Evolutionary conservation across 2,113 vertebrate genomes (phyloP).

Genomic region (Oceanodroma tethys): DNA sequence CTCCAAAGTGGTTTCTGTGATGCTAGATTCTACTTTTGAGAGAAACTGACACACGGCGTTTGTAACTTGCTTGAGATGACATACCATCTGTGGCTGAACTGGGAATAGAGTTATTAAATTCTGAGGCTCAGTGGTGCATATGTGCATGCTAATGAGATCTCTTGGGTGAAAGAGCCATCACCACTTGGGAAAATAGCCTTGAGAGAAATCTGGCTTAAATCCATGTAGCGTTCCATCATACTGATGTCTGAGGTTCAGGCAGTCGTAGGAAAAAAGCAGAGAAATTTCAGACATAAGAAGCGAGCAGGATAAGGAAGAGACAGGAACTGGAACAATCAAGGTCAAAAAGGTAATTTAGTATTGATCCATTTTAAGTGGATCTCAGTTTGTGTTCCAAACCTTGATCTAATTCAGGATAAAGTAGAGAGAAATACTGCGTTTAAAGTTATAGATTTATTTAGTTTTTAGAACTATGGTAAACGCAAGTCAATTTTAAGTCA

Average conservation of each 20-base stretch:
- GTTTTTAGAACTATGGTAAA: neutral
- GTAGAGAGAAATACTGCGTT: neutral
- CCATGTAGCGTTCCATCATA: neutral
- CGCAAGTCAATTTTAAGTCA: neutral
- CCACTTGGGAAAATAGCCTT: constrained; percentile 48
- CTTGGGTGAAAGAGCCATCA: constrained; percentile 38
- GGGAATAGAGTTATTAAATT: constrained; percentile 64
- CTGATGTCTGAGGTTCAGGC: neutral
- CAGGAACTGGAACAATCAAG: constrained; percentile 10
- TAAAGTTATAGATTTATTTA: neutral
- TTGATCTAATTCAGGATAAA: constrained; percentile 19
- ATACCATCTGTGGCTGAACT: constrained; percentile 51
- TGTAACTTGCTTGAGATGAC: constrained; percentile 7
- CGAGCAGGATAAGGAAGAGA: neutral
- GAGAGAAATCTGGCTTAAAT: constrained; percentile 64
- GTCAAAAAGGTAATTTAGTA: constrained; percentile 48
- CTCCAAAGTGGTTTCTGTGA: neutral
- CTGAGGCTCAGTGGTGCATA: constrained; percentile 38
- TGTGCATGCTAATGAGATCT: constrained; percentile 67
- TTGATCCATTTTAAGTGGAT: constrained; percentile 45
- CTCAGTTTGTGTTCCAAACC: neutral
- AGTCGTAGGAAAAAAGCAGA: neutral
- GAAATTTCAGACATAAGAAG: neutral
- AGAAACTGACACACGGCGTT: neutral
- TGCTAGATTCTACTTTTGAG: neutral